A percentile compares a stretch with the other conserved stretches of the same genome.
Evolutionary conservation across 2,888 invertebrate species (phyloP).

Genomic region (Dicyrtoma fusca): DNA sequence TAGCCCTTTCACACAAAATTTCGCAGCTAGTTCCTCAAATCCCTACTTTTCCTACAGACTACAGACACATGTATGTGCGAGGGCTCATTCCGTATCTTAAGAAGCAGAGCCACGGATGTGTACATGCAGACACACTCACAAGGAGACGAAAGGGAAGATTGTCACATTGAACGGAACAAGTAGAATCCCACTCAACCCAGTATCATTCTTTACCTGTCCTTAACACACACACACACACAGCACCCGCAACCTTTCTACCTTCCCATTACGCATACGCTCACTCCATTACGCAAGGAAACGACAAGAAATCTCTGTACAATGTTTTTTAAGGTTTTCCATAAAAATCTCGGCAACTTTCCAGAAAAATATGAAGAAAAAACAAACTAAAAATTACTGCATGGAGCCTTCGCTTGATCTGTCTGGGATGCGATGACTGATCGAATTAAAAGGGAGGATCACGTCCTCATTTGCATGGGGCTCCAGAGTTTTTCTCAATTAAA

Average conservation of each 20-base stretch:
- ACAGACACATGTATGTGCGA: neutral
- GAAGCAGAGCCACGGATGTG: neutral
- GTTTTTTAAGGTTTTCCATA: neutral
- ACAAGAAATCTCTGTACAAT: neutral
- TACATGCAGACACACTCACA: neutral
- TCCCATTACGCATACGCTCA: neutral
- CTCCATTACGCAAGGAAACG: neutral
- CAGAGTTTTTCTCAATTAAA: too few species aligned
- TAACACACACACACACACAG: too few species aligned
- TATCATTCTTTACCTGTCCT: constrained; percentile 8
- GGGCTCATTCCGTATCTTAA: neutral
- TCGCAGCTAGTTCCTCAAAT: constrained; percentile 34
- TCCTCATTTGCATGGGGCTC: too few species aligned
- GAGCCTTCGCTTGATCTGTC: too few species aligned
- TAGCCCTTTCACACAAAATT: constrained; percentile 37
- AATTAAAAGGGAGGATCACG: too few species aligned
- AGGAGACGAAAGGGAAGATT: constrained; percentile 14
- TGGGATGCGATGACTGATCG: too few species aligned
- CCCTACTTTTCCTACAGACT: constrained; percentile 9
- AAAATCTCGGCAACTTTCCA: too few species aligned
- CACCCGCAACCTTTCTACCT: neutral
- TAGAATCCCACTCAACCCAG: constrained; percentile 28
- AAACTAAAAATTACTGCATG: too few species aligned
- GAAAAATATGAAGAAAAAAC: neutral
- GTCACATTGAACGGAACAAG: constrained; percentile 27